A percentile compares a stretch with the other conserved stretches of the same genome.
Conservation (phyloP, 2,888 invertebrate species). For the Dolichomitus sp. region DNA sequence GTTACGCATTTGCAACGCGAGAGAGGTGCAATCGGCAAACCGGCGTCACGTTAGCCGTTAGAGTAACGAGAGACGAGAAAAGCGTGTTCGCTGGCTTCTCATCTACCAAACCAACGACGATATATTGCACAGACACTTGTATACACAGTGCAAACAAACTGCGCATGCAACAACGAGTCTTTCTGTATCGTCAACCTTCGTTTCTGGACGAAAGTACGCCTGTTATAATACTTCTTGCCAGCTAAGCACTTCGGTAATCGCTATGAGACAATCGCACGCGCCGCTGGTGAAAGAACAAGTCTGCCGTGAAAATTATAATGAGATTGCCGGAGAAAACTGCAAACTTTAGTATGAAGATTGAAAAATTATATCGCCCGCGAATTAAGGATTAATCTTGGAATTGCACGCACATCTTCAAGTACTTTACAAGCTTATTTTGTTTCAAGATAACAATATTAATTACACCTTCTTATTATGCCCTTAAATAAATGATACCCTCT, state of each 20-base stretch:
- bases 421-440: not conserved
- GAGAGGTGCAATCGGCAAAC: constrained; percentile 58
- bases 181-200: constrained; percentile 40
- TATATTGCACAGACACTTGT: too few species aligned
- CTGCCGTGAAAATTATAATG: constrained; percentile 28
- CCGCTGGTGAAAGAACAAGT: constrained; percentile 67
- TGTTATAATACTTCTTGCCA: constrained; percentile 60
- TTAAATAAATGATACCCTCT: not conserved
- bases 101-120: not conserved
- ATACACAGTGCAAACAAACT: constrained; percentile 26
- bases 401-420: not conserved
- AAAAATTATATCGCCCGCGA: constrained; percentile 14
- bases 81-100: constrained; percentile 53
- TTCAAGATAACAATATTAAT: not conserved
- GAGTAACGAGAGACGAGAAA: constrained; percentile 65
- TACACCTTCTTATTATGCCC: not conserved
- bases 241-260: constrained; percentile 78
- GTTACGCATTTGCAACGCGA: constrained; percentile 72
- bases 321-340: constrained; percentile 20
- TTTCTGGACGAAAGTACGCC: constrained; percentile 75
- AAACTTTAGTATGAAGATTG: not conserved
- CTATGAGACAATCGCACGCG: constrained; percentile 76
- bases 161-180: constrained; percentile 47
- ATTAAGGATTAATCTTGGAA: not conserved
- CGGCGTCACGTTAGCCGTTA: constrained; percentile 51